phyloP scores from a whole-genome alignment of 2,888 invertebrate species.

The Ephialtes manifestator region DNA sequence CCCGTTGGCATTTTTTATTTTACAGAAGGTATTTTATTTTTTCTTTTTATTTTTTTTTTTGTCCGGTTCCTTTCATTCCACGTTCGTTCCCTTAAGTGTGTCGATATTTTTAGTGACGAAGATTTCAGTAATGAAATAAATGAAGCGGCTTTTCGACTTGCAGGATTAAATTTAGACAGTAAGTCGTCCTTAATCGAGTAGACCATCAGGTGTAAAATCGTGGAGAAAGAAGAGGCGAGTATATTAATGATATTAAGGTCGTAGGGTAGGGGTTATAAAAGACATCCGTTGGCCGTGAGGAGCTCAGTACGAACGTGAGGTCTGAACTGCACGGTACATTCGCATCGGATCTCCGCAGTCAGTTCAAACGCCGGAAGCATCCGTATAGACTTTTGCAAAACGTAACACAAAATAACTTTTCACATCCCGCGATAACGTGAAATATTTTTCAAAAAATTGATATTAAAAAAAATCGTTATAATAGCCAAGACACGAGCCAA shows the following conservation, averaged over 20 bases:
- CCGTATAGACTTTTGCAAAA: background rate
- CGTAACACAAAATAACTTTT: background rate
- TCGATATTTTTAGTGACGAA: background rate
- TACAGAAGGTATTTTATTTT: background rate
- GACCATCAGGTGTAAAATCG: slow-evolving; percentile 53
- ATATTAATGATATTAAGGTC: slow-evolving; percentile 70
- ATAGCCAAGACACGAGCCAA: slow-evolving; percentile 40
- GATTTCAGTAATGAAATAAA: slow-evolving; percentile 22
- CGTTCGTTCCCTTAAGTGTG: background rate
- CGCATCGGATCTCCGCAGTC: slow-evolving; percentile 53
- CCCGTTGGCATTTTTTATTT: background rate
- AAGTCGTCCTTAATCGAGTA: slow-evolving; percentile 23
- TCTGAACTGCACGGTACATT: slow-evolving; percentile 68
- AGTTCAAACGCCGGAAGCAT: slow-evolving; percentile 49
- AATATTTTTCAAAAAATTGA: slow-evolving; percentile 42
- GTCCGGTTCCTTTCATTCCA: background rate
- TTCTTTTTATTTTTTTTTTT: background rate
- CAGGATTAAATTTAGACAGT: slow-evolving; percentile 33
- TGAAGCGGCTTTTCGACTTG: slow-evolving; percentile 41
- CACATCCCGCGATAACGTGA: background rate
- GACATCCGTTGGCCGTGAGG: slow-evolving; percentile 73
- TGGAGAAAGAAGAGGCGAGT: slow-evolving; percentile 48
- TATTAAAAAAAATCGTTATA: slow-evolving; percentile 19
- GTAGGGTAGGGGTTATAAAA: slow-evolving; percentile 75
- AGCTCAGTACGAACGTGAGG: slow-evolving; percentile 73